These are phyloP conservation scores for Corticium candelabrum DNA, from an alignment of 37 sponge, comb jelly and placozoan genomes.

Conservation along the genomic window DNA sequence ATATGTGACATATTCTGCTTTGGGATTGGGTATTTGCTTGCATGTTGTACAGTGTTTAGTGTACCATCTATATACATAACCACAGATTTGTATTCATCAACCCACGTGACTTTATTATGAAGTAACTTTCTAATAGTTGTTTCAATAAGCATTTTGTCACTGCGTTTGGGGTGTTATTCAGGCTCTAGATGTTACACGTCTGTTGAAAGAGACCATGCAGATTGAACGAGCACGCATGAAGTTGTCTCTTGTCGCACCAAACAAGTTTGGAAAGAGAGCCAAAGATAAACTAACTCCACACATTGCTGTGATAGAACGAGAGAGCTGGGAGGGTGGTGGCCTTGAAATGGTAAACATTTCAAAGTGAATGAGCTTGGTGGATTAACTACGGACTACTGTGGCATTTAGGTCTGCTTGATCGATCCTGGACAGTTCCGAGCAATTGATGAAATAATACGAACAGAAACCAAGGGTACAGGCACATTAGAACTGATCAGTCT, in stretches of 20 bases:
- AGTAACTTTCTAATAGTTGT: no score
- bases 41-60: no score
- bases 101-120: no score
- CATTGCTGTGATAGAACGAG: constrained; percentile 45
- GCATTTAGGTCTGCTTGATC: constrained; percentile 60
- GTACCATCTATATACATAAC: not conserved
- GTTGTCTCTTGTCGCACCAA: constrained; percentile 50
- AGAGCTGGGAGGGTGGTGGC: constrained; percentile 56
- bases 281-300: constrained; percentile 55
- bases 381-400: not conserved
- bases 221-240: constrained; percentile 87
- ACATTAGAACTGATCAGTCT: constrained; percentile 74
- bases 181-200: constrained; percentile 82
- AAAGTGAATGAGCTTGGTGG: not conserved
- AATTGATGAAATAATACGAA: constrained; percentile 63
- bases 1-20: no score
- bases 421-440: constrained; percentile 69
- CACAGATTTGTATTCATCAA: no score
- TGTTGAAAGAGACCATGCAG: constrained; percentile 66
- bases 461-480: constrained; percentile 69
- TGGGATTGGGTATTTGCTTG: no score
- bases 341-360: constrained; percentile 65
- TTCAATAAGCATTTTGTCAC: no score
- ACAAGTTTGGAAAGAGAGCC: constrained; percentile 55
- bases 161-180: no score